These are phyloP conservation scores for Scylla paramamosain DNA, from an alignment of 1,140 invertebrate species.

Conservation along the genomic window DNA sequence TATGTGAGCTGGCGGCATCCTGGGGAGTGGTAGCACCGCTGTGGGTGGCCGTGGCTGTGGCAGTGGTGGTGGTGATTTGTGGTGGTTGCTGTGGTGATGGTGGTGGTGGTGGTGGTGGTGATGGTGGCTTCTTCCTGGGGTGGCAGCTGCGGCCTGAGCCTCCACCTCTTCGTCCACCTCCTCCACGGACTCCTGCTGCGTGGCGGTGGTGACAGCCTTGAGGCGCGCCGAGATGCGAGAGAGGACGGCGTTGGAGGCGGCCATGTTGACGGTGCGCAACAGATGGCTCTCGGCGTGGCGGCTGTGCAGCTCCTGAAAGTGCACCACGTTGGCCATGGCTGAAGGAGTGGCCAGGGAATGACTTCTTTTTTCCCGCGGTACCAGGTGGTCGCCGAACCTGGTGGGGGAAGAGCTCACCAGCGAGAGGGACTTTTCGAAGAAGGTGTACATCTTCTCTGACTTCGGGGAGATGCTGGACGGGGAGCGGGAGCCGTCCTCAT, in stretches of 20 bases:
- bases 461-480: conserved; percentile 73
- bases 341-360: conserved; percentile 62
- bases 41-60: neutral
- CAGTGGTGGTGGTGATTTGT: neutral
- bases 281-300: conserved; percentile 60
- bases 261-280: conserved; percentile 63
- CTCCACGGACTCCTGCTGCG: conserved; percentile 63
- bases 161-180: conserved; percentile 66
- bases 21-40: neutral
- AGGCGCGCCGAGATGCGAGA: conserved; percentile 67
- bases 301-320: conserved; percentile 64
- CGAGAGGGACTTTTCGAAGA: conserved; percentile 68
- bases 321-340: conserved; percentile 62
- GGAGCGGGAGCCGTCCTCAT: conserved; percentile 69
- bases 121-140: neutral
- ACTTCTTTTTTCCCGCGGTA: conserved; percentile 59
- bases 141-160: neutral
- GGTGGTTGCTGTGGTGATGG: neutral
- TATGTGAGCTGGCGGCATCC: neutral
- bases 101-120: neutral
- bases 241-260: conserved; percentile 66
- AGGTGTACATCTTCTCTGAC: conserved; percentile 67
- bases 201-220: conserved; percentile 60
- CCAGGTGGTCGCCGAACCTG: conserved; percentile 52
- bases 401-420: conserved; percentile 62